phyloP scores from a whole-genome alignment of 2,797 vertebrate genomes.

The Geotrypetes seraphini region DNA sequence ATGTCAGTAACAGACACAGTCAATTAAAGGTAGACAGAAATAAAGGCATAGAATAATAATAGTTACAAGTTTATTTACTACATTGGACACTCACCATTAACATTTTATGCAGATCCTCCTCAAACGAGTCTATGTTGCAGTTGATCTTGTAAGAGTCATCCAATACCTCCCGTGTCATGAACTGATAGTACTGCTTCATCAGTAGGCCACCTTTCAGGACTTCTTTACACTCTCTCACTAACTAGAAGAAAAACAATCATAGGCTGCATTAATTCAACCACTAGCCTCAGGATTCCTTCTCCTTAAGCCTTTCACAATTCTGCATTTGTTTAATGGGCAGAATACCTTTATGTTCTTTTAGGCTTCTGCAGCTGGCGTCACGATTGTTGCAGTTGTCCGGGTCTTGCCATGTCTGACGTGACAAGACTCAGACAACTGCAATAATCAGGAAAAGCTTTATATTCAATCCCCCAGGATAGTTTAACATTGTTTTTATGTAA shows the following conservation, averaged over 20 bases:
- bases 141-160: constrained; percentile 67
- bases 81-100: constrained; percentile 67
- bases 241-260: constrained; percentile 51
- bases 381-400: too few relatives aligned
- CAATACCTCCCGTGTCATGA: constrained; percentile 82
- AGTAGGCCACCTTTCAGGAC: constrained; percentile 92
- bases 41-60: too few relatives aligned
- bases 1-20: background rate
- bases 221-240: constrained; percentile 96
- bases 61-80: too few relatives aligned
- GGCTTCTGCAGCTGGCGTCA: too few relatives aligned
- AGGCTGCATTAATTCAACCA: background rate
- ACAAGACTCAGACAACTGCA: too few relatives aligned
- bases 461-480: background rate
- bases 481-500: background rate
- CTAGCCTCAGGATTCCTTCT: background rate
- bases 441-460: too few relatives aligned
- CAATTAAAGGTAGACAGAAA: background rate
- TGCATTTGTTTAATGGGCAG: too few relatives aligned
- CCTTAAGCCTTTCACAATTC: too few relatives aligned
- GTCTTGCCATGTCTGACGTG: too few relatives aligned
- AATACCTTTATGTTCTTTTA: background rate
- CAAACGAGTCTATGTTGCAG: constrained; percentile 89
- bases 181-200: constrained; percentile 99
- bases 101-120: constrained; percentile 97